Evolutionary conservation across 2,888 invertebrate genomes (phyloP), one percentile per base, ranked within the genome.

Genomic region (Eilema depressum): DNA sequence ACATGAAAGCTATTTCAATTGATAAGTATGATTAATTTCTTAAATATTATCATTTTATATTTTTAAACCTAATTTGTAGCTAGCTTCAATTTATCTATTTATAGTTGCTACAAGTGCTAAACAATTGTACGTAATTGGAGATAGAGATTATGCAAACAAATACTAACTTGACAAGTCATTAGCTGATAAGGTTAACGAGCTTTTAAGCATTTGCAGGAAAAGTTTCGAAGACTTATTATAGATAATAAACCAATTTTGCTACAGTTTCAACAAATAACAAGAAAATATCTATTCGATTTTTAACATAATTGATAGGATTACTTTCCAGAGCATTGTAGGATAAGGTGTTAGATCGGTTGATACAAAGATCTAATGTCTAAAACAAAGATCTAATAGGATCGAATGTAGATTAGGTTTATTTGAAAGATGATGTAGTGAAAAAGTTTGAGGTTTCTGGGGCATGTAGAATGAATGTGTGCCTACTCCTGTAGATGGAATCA

Each of bases 111-210:
- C 63, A 66, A 30, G 67, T 72, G 71, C 41, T 68, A 71, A 71
- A 74, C 65, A 78, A 67, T 66, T 60, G 61, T 4, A 64, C 60
- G 59, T 70, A 60, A 69, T 74, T 25, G 25, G 11, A 41, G 23
- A 70, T 69, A 65, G 62, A 30, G 26, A 74, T 63, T 63, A 11
- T 33, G 61, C 60, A 73, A 75, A 82, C 62, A 75, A 53, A 25
- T 63, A 62, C 68, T 66, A 11, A 69, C 56, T 57, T 59, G 41
- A 69, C 66, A 67, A 72, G 41, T 71, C 25, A 71, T 66, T 72
- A 63, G 65, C 25, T 66, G 14, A 64, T 65, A 14, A 69, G 26
- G 37, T 57, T 53, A 66, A 76, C 63, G 23, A 60, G 11, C 47
- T 61, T 67, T n/a, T 56, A 20, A 26, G 20, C 12, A 26, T 66